phyloP scores from a whole-genome alignment of 2,888 invertebrate genomes.

The Dolomedes plantarius region DNA sequence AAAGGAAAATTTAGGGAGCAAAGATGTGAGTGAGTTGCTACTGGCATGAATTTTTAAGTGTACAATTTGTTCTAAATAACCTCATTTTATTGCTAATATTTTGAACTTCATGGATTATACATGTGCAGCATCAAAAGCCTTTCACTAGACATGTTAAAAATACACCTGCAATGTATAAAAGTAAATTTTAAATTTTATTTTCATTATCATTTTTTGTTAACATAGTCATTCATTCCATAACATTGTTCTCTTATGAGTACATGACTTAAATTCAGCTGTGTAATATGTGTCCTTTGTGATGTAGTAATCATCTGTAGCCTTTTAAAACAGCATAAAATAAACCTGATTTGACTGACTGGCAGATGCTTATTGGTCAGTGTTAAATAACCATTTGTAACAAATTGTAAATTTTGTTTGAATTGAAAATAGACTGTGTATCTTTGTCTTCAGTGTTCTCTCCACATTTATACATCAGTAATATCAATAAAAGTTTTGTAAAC shows the following conservation, averaged over 20 bases:
- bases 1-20: not conserved
- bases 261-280: constrained; percentile 31
- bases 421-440: not conserved
- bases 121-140: not conserved
- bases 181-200: constrained; percentile 55
- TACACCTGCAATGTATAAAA: not conserved
- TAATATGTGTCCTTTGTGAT: constrained; percentile 42
- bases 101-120: not conserved
- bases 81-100: constrained; percentile 47
- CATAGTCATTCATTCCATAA: constrained; percentile 70
- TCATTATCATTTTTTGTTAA: constrained; percentile 39
- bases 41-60: constrained; percentile 27
- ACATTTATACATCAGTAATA: not conserved
- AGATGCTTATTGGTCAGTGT: not conserved
- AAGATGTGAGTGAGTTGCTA: not conserved
- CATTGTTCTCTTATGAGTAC: constrained; percentile 25
- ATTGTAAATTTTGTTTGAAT: not conserved
- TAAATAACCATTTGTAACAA: not conserved
- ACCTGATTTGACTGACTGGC: constrained; percentile 28
- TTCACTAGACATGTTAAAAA: not conserved
- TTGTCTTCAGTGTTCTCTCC: not conserved
- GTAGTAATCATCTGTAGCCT: constrained; percentile 56
- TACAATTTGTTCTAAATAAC: constrained; percentile 41
- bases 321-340: constrained; percentile 54
- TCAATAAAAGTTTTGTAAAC: not conserved